These are phyloP conservation scores for Hydractinia symbiolongicarpus DNA, from an alignment of 30 jellyfish, hydroid and myxozoan species.

Conservation along the genomic window DNA sequence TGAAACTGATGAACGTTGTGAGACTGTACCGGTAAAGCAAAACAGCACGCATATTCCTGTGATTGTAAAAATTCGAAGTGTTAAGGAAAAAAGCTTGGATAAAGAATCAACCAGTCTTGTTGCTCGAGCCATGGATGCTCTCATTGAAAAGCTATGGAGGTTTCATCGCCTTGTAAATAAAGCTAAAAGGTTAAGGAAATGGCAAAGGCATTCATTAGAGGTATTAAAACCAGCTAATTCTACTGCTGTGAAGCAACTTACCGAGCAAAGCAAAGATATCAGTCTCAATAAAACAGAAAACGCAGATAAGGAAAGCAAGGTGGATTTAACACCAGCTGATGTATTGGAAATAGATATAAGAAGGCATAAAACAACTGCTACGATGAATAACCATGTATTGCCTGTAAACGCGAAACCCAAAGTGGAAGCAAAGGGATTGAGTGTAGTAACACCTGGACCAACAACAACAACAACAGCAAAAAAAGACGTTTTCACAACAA, in stretches of 20 bases:
- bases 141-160: constrained; percentile 26
- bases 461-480: background rate
- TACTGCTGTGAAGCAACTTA: background rate
- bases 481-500: background rate
- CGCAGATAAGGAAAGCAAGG: background rate
- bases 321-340: background rate
- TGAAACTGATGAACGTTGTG: constrained; percentile 40
- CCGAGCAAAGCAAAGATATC: background rate
- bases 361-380: background rate
- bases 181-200: background rate
- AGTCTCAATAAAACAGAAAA: background rate
- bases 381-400: background rate
- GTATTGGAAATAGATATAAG: background rate
- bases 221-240: background rate
- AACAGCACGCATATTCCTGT: constrained; percentile 51
- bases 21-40: constrained; percentile 36
- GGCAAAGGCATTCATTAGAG: background rate
- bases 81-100: constrained; percentile 17
- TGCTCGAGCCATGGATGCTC: constrained; percentile 19
- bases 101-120: constrained; percentile 3
- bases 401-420: background rate
- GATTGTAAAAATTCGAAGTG: constrained; percentile 56
- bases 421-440: background rate
- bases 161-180: constrained; percentile 10
- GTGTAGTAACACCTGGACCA: constrained; percentile 15